phyloP scores from a whole-genome alignment of 2,113 vertebrate genomes.

The Tamias sibiricus region DNA sequence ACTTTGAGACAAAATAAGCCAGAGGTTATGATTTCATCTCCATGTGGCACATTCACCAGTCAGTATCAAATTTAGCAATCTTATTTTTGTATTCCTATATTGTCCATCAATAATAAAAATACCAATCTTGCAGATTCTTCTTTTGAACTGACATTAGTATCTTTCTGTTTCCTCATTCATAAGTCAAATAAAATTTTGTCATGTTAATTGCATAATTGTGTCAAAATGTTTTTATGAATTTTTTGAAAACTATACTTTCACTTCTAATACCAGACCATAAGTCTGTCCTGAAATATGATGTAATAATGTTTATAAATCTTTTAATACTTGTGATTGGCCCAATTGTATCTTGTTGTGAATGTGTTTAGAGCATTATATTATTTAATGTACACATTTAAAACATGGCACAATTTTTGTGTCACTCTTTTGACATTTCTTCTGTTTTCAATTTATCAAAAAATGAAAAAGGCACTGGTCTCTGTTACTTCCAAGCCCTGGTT shows the following conservation, averaged over 20 bases:
- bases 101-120: background rate
- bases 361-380: background rate
- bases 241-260: slow-evolving; percentile 6
- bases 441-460: background rate
- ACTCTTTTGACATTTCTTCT: background rate
- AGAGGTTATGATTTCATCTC: background rate
- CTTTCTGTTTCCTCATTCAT: background rate
- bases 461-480: background rate
- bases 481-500: background rate
- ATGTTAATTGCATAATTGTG: background rate
- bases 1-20: background rate
- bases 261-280: background rate
- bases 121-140: background rate
- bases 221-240: background rate
- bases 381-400: slow-evolving; percentile 12
- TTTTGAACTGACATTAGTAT: background rate
- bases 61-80: background rate
- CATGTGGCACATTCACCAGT: background rate
- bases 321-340: background rate
- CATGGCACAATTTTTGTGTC: background rate
- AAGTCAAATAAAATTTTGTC: background rate
- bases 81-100: background rate
- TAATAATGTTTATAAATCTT: background rate
- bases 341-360: background rate
- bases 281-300: background rate